A percentile compares a stretch with the other conserved stretches of the same genome.
phyloP scores from a whole-genome alignment of 2,113 vertebrate species.

The Pseudorectes ferrugineus region DNA sequence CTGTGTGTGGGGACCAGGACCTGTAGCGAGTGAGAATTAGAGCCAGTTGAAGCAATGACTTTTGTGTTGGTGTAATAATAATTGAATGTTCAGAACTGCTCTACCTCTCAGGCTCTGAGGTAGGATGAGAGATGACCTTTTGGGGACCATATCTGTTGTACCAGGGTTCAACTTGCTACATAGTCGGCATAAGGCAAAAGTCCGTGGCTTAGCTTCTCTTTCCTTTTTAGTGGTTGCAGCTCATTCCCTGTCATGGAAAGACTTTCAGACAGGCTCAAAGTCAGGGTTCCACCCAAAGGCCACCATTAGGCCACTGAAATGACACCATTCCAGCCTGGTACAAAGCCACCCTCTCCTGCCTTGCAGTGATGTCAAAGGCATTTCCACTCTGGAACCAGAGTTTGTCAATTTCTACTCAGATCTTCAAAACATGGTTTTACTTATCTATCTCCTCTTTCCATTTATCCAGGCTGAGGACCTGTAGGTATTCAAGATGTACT shows the following conservation, averaged over 20 bases:
- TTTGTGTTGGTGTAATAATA: background rate
- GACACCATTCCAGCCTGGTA: rapidly evolving
- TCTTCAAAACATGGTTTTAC: background rate
- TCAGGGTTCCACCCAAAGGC: background rate
- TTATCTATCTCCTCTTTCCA: background rate
- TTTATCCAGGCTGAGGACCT: background rate
- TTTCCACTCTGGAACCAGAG: background rate
- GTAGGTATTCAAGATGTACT: background rate
- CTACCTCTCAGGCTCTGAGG: background rate
- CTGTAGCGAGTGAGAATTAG: background rate
- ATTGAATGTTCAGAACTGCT: background rate
- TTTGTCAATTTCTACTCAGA: background rate
- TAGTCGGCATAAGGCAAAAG: background rate
- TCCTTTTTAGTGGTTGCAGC: background rate
- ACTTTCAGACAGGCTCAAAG: background rate
- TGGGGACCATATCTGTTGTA: rapidly evolving
- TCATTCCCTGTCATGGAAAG: background rate
- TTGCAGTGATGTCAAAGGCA: background rate
- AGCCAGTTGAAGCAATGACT: background rate
- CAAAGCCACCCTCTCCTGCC: background rate
- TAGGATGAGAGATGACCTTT: background rate
- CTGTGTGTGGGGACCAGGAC: background rate
- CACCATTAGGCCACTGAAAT: background rate
- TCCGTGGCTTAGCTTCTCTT: background rate
- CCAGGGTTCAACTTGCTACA: background rate